Conservation (phyloP, 2,113 vertebrate species). For the Athene cunicularia region DNA sequence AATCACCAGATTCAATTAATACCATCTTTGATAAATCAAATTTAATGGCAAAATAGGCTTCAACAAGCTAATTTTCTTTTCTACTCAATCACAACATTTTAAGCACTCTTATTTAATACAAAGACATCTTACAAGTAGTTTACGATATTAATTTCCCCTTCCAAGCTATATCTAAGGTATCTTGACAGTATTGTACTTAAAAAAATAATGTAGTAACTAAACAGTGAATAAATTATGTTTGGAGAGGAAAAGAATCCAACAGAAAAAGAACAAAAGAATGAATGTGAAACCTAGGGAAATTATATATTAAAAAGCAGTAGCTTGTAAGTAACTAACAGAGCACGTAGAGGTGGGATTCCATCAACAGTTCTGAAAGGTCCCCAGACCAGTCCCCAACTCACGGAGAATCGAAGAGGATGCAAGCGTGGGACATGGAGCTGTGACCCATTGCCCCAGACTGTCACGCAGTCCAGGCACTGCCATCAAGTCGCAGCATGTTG, state of each 20-base stretch:
- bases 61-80: background rate
- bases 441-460: background rate
- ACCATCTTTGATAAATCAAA: background rate
- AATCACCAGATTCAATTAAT: background rate
- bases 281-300: background rate
- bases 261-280: background rate
- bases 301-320: background rate
- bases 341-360: background rate
- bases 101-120: background rate
- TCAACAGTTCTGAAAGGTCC: background rate
- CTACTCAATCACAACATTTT: background rate
- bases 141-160: background rate
- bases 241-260: background rate
- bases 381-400: background rate
- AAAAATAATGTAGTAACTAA: background rate
- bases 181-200: background rate
- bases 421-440: accelerated
- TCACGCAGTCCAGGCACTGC: background rate
- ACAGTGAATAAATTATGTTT: background rate
- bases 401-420: background rate
- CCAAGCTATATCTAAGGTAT: background rate
- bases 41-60: background rate
- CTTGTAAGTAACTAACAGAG: background rate
- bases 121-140: background rate
- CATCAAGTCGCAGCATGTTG: accelerated